Percentiles rank a stretch among this genome's conserved stretches.
phyloP scores from a whole-genome alignment of 1,140 invertebrate species.

The Diuraphis noxia region DNA sequence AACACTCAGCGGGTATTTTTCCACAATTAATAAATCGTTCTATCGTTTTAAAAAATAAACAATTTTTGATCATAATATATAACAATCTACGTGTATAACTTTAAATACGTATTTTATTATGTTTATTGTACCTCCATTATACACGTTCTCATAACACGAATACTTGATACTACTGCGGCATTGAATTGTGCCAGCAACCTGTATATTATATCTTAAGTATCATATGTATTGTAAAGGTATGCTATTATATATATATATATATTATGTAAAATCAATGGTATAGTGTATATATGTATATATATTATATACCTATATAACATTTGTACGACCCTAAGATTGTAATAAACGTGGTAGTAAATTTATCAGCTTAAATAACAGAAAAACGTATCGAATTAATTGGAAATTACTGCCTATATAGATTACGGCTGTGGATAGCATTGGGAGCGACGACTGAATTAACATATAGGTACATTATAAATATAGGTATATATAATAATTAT shows the following conservation, averaged over 20 bases:
- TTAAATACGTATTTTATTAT: neutral
- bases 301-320: neutral
- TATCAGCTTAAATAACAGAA: neutral
- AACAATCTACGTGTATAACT: neutral
- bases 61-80: neutral
- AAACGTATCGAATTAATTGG: neutral
- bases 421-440: neutral
- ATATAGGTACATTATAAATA: too few relatives aligned
- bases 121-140: neutral
- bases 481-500: too few relatives aligned
- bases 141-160: neutral
- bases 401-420: neutral
- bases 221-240: neutral
- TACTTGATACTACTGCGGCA: neutral
- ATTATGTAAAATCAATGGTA: neutral
- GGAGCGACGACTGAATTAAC: neutral
- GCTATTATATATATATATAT: neutral
- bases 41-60: neutral
- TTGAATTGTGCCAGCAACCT: neutral
- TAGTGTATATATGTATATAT: too few relatives aligned
- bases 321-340: neutral
- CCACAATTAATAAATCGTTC: neutral
- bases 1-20: slow-evolving; percentile 5
- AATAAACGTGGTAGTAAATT: neutral
- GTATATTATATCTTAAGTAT: neutral